phyloP scores from a whole-genome alignment of 2,888 invertebrate species.

The Hypercompe scribonia region DNA sequence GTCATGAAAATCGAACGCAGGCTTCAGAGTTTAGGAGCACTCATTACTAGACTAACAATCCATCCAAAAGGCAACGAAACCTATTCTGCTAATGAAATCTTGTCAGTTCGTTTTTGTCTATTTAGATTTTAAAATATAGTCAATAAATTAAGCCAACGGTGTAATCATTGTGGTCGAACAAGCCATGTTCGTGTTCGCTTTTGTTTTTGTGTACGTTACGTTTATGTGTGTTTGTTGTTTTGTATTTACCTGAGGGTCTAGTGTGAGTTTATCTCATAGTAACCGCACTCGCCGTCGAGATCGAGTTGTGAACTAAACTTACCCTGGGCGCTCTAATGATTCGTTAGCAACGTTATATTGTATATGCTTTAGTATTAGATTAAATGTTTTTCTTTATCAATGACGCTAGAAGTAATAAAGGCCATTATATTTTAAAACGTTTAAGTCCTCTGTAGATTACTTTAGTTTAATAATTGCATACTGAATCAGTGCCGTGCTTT shows the following conservation, averaged over 20 bases:
- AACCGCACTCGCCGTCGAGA: neutral
- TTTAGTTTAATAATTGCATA: too few species aligned
- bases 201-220: slow-evolving; percentile 31
- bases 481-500: too few species aligned
- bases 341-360: neutral
- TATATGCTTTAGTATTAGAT: neutral
- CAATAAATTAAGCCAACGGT: neutral
- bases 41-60: neutral
- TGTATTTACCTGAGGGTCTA: neutral
- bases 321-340: neutral
- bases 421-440: too few species aligned
- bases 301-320: neutral
- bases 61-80: too few species aligned
- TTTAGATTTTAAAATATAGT: neutral
- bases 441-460: too few species aligned
- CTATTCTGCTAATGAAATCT: neutral
- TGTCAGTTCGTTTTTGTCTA: neutral
- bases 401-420: neutral
- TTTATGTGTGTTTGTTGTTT: slow-evolving; percentile 15
- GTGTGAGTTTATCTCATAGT: neutral
- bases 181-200: slow-evolving; percentile 31
- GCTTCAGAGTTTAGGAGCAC: neutral
- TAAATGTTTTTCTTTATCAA: neutral
- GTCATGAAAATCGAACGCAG: too few species aligned
- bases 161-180: neutral